These are phyloP conservation scores for Myotis planiceps DNA, from an alignment of 2,797 vertebrate species.

Conservation along the genomic window DNA sequence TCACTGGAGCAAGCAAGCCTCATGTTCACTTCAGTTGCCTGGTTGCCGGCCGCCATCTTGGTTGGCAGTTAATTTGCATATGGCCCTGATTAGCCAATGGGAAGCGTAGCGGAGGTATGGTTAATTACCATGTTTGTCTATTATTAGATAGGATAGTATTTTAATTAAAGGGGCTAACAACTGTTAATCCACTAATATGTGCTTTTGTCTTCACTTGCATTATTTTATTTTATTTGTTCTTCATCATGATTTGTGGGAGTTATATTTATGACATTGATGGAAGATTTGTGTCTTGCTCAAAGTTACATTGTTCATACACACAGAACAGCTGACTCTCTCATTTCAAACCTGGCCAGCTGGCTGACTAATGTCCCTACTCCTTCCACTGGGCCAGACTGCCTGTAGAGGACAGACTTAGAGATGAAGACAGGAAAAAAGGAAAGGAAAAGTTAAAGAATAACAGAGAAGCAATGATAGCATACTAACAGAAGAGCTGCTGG, in stretches of 20 bases:
- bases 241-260: neutral
- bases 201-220: neutral
- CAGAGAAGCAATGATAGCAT: neutral
- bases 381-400: neutral
- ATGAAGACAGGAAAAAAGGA: neutral
- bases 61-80: too few species aligned
- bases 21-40: too few species aligned
- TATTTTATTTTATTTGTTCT: conserved; percentile 29
- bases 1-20: too few species aligned
- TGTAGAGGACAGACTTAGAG: neutral
- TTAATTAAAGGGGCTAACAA: neutral
- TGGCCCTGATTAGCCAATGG: too few species aligned
- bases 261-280: neutral
- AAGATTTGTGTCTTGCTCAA: neutral
- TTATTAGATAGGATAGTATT: too few species aligned
- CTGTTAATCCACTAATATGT: neutral
- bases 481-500: neutral
- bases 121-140: too few species aligned
- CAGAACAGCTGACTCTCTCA: neutral
- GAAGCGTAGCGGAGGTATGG: too few species aligned
- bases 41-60: too few species aligned
- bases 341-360: neutral
- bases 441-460: neutral
- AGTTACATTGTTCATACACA: neutral
- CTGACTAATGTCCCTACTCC: neutral